Conservation (phyloP, 92 coral and sea anemone genomes). For the Chrysogorgia sp. region DNA sequence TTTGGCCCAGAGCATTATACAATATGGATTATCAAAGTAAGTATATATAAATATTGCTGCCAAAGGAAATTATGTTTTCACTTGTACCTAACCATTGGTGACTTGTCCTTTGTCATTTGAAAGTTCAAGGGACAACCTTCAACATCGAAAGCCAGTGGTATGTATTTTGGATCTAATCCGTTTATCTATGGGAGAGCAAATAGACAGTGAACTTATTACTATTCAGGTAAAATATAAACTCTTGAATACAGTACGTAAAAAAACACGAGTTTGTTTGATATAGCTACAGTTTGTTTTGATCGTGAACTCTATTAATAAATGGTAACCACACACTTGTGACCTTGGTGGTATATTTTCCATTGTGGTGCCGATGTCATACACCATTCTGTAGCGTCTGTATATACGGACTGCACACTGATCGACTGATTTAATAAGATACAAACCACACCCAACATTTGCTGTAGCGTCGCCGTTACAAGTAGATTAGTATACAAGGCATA, state of each 20-base stretch:
- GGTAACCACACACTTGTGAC: background rate
- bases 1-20: no score
- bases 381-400: no score
- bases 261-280: no score
- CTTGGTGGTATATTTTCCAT: background rate
- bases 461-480: background rate
- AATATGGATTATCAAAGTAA: no score
- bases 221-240: no score
- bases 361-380: no score
- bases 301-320: background rate
- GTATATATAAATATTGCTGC: background rate
- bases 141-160: slow-evolving; percentile 79
- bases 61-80: no score
- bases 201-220: background rate
- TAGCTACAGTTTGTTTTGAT: no score
- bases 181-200: slow-evolving; percentile 63
- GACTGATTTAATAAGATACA: no score
- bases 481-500: background rate
- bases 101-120: slow-evolving; percentile 96
- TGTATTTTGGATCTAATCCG: slow-evolving; percentile 77
- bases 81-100: slow-evolving; percentile 84
- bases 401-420: no score
- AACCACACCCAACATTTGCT: no score
- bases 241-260: no score
- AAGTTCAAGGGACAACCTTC: slow-evolving; percentile 95